Percentiles rank a stretch among this genome's conserved stretches.
Conservation (phyloP, 2,113 vertebrate genomes). For the Neotragus pygmaeus region DNA sequence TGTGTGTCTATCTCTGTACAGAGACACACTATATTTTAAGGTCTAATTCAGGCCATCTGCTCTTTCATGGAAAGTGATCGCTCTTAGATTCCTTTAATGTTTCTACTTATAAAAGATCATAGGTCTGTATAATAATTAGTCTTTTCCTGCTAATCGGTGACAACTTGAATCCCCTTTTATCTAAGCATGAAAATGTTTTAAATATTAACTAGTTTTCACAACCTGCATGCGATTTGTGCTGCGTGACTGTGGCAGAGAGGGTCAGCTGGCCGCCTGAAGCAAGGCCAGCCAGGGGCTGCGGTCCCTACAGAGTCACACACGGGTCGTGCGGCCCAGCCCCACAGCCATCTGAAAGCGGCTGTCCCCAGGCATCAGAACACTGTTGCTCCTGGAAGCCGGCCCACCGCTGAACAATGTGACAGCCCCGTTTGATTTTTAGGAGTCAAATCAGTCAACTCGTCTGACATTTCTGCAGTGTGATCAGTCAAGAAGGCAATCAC, state of each 20-base stretch:
- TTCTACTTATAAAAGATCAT: conserved; percentile 69
- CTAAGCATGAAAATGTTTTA: conserved; percentile 61
- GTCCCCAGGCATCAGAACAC: not conserved
- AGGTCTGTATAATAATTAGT: conserved; percentile 72
- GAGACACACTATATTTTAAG: not conserved
- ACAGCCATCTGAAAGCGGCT: not conserved
- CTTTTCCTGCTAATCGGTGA: conserved; percentile 67
- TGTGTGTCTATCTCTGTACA: not conserved
- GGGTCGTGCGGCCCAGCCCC: not conserved
- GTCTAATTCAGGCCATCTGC: conserved; percentile 58
- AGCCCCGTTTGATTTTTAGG: not conserved
- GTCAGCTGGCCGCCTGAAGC: not conserved
- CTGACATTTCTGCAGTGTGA: not conserved
- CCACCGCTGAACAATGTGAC: not conserved
- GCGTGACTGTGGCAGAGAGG: not conserved
- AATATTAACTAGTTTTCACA: conserved; percentile 54
- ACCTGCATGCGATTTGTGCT: not conserved
- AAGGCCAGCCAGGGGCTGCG: not conserved
- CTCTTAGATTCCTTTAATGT: conserved; percentile 67
- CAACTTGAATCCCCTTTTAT: conserved; percentile 62
- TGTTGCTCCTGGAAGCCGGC: not conserved
- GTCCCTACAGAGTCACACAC: accelerated
- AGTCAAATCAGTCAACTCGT: not conserved
- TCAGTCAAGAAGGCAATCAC: accelerated
- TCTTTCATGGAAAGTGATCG: conserved; percentile 56